phyloP scores from a whole-genome alignment of 2,888 invertebrate genomes.

The Clivina fossor region DNA sequence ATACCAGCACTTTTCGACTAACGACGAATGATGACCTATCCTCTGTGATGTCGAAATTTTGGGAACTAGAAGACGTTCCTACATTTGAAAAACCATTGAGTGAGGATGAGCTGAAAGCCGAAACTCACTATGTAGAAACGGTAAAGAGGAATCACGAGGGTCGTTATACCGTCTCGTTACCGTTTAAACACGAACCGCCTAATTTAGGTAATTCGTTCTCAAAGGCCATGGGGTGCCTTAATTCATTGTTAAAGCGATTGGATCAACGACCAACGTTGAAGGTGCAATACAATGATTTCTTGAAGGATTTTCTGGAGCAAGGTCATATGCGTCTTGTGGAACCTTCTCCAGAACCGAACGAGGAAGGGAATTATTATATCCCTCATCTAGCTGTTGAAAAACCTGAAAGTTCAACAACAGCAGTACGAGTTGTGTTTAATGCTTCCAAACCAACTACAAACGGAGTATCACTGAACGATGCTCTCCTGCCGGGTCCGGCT shows the following conservation, averaged over 20 bases:
- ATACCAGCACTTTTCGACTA: too few relatives aligned
- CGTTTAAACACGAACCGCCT: conserved; percentile 32
- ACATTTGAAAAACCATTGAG: too few relatives aligned
- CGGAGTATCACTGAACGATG: conserved; percentile 23
- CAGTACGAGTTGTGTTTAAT: conserved; percentile 29
- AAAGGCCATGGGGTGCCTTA: conserved; percentile 36
- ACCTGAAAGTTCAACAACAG: conserved; percentile 19
- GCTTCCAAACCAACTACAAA: conserved; percentile 12
- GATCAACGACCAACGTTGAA: conserved; percentile 33
- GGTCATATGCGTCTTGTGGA: not conserved
- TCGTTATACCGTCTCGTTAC: conserved; percentile 39
- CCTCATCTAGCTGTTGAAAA: conserved; percentile 29
- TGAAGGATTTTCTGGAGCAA: not conserved
- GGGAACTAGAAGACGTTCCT: too few relatives aligned
- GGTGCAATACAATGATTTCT: conserved; percentile 10
- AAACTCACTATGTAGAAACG: conserved; percentile 36
- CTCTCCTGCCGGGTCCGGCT: conserved; percentile 16
- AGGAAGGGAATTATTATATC: conserved; percentile 13
- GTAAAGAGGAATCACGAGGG: conserved; percentile 36
- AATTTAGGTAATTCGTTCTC: conserved; percentile 35
- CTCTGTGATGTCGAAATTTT: too few relatives aligned
- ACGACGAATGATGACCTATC: too few relatives aligned
- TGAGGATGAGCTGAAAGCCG: conserved; percentile 39
- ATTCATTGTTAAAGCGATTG: conserved; percentile 34
- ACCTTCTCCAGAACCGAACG: not conserved